These are phyloP conservation scores for Antrozous pallidus DNA, from an alignment of 2,797 vertebrate species.

Conservation along the genomic window DNA sequence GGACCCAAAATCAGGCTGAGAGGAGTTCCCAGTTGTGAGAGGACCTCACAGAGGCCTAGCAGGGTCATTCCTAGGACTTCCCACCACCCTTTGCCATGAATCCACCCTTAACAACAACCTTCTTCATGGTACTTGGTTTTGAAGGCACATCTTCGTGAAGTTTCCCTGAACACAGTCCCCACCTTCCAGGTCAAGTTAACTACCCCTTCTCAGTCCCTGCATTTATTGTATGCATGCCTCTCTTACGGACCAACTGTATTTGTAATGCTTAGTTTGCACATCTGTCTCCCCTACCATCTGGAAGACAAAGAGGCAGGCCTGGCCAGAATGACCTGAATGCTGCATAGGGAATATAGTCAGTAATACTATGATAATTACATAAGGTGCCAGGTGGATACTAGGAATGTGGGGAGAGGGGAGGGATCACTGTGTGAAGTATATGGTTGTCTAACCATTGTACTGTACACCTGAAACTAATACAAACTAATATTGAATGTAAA, in stretches of 20 bases:
- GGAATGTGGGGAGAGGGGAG: too few relatives aligned
- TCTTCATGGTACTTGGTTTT: neutral
- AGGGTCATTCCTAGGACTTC: neutral
- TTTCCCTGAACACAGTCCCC: neutral
- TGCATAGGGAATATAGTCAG: neutral
- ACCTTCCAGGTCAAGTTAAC: neutral
- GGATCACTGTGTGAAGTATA: neutral
- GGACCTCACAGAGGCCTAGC: neutral
- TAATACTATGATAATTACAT: neutral
- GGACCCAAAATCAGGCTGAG: neutral
- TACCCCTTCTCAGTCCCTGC: too few relatives aligned
- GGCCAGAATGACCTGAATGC: neutral
- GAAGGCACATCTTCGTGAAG: neutral
- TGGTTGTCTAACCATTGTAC: neutral
- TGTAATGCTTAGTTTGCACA: neutral
- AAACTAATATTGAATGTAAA: neutral
- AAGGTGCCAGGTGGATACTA: neutral
- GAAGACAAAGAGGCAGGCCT: neutral
- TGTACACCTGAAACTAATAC: neutral
- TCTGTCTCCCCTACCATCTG: neutral
- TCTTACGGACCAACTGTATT: neutral
- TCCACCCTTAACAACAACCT: neutral
- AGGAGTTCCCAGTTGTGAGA: neutral
- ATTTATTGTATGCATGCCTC: neutral
- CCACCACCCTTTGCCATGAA: neutral